These are phyloP conservation scores for Acromyrmex charruanus DNA, from an alignment of 1,140 invertebrate species.

Conservation along the genomic window DNA sequence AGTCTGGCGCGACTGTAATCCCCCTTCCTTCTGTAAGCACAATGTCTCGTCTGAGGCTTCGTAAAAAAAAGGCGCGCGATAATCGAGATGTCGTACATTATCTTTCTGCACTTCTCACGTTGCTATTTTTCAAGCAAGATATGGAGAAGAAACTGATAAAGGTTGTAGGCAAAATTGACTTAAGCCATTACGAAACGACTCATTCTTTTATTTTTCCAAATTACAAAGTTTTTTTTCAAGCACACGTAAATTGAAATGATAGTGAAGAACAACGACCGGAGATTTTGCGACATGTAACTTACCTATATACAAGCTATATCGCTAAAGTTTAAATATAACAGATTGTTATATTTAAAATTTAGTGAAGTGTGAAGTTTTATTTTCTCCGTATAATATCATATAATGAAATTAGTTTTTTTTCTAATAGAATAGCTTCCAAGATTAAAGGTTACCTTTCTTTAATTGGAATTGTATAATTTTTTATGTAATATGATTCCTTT, in stretches of 20 bases:
- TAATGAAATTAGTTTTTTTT: too few relatives aligned
- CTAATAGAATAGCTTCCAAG: too few relatives aligned
- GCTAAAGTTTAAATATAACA: too few relatives aligned
- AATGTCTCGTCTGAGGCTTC: constrained; percentile 47
- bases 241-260: background rate
- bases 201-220: background rate
- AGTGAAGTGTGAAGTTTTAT: too few relatives aligned
- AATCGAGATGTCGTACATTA: constrained; percentile 16
- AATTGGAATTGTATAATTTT: too few relatives aligned
- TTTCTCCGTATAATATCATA: too few relatives aligned
- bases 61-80: constrained; percentile 20
- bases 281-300: background rate
- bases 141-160: background rate
- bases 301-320: background rate
- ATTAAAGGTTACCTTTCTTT: too few relatives aligned
- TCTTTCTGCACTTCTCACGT: background rate
- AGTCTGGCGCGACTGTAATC: constrained; percentile 73
- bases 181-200: background rate
- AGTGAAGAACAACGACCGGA: background rate
- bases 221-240: background rate
- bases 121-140: background rate
- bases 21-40: constrained; percentile 61
- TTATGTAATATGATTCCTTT: too few relatives aligned
- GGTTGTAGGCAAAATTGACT: background rate
- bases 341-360: too few relatives aligned